Evolutionary conservation across 2,888 invertebrate genomes (phyloP), one percentile per base, ranked within the genome.

Genomic region (Philereme transversata): DNA sequence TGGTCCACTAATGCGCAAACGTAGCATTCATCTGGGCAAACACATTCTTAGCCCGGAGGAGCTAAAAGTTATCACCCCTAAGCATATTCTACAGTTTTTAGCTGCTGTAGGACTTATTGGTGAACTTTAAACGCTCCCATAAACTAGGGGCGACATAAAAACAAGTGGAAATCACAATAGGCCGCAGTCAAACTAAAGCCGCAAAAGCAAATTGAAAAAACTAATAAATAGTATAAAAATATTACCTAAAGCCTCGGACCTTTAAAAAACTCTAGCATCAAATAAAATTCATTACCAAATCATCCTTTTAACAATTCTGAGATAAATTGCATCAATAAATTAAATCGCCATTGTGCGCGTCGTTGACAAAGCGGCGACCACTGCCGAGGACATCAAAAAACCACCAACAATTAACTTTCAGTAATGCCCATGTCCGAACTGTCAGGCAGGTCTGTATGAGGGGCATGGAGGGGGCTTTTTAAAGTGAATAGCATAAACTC

Each of bases 291-390:
- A 48, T 47, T 9, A 47, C 22, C 40, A 10, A 33, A 48, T 47
- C 43, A 52, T 48, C 38, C 51, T 8, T 50, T 60, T 33, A 51
- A 54, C 47, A 52, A 59, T 55, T 56, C n/a, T 36, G 35, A 49
- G 47, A 53, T 45, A 46, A 63, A 63, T 63, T 49, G 44, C 52
- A 46, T 56, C 56, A 47, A 63, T 60, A 59, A 60, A 63, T 63
- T 63, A 53, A 55, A 53, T 41, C 7, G 43, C 46, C 56, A 43
- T 59, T 55, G 52, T 54, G 34, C 35, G 51, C 47, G 38, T 46
- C 58, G 56, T 41, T 59, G 51, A 62, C 62, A 62, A 62, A 59
- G 58, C 51, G 55, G n/a, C 46, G 35, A 35, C 58, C 62, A 22
- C 51, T 54, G 51, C 45, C 34, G 43, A 54, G 62, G 58, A 51